A percentile compares a stretch with the other conserved stretches of the same genome.
Evolutionary conservation across 1,140 invertebrate species (phyloP).

Genomic region (Oppia nitens): DNA sequence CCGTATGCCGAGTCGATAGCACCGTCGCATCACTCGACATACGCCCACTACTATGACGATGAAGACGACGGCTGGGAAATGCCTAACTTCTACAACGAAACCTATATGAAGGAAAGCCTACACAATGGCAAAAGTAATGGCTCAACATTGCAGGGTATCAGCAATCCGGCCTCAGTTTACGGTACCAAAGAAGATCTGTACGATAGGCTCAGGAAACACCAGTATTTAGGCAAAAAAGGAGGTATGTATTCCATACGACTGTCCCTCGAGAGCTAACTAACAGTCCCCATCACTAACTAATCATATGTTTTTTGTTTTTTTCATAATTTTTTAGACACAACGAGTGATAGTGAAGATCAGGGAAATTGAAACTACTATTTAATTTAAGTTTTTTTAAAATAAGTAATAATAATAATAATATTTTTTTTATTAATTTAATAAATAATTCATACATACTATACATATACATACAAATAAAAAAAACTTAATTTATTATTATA

Average conservation of each 20-base stretch:
- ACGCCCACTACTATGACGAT: conserved; percentile 85
- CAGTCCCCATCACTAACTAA: not conserved
- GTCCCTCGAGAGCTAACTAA: not conserved
- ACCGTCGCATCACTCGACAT: conserved; percentile 82
- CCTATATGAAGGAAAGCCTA: conserved; percentile 62
- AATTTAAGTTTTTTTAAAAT: too few species aligned
- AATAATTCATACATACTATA: too few species aligned
- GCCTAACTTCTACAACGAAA: conserved; percentile 93
- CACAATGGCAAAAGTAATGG: conserved; percentile 36
- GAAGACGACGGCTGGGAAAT: conserved; percentile 92
- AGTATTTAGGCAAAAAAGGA: conserved; percentile 88
- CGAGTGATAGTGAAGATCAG: conserved; percentile 22
- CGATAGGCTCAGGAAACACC: conserved; percentile 82
- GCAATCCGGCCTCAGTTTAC: conserved; percentile 71
- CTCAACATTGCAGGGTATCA: conserved; percentile 37
- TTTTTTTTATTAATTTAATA: too few species aligned
- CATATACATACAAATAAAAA: too few species aligned
- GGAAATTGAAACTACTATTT: conserved; percentile 6
- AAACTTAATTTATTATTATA: too few species aligned
- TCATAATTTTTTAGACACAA: conserved; percentile 15
- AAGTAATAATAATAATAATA: too few species aligned
- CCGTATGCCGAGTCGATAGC: conserved; percentile 87
- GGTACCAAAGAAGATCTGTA: conserved; percentile 90
- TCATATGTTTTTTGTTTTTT: not conserved
- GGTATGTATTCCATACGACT: conserved; percentile 1